These are phyloP conservation scores for Bombus consobrinus DNA, from an alignment of 1,140 invertebrate genomes.

Conservation along the genomic window DNA sequence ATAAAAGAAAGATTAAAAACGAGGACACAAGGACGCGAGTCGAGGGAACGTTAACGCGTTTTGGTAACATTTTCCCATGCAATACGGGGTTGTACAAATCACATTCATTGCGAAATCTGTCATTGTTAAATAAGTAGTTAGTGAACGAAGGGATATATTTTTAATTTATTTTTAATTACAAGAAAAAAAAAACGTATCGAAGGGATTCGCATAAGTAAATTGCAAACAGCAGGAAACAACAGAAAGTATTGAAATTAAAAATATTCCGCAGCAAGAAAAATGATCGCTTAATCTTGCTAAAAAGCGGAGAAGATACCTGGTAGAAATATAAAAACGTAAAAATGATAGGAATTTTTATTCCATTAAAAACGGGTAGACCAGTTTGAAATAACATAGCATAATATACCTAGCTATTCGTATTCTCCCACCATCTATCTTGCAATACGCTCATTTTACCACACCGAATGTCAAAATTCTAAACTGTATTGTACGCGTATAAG, in stretches of 20 bases:
- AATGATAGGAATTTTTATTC: not conserved
- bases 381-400: not conserved
- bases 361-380: not conserved
- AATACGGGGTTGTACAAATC: too few relatives aligned
- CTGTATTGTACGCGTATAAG: constrained; percentile 1
- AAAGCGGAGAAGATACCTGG: not conserved
- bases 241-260: not conserved
- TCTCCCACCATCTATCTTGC: not conserved
- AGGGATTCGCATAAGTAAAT: not conserved
- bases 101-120: too few relatives aligned
- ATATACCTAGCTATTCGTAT: not conserved
- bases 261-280: not conserved
- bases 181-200: not conserved
- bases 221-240: not conserved
- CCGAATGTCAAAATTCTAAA: constrained; percentile 9
- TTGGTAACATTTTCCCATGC: too few relatives aligned
- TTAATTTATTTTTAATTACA: not conserved
- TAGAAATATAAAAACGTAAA: not conserved
- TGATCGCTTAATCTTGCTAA: not conserved
- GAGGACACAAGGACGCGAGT: too few relatives aligned
- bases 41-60: too few relatives aligned
- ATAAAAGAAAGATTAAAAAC: too few relatives aligned
- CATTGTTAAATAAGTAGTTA: not conserved
- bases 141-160: not conserved
- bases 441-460: not conserved